A percentile compares a stretch with the other conserved stretches of the same genome.
phyloP scores from a whole-genome alignment of 2,797 vertebrate species.

The Halcyon leucocephala region DNA sequence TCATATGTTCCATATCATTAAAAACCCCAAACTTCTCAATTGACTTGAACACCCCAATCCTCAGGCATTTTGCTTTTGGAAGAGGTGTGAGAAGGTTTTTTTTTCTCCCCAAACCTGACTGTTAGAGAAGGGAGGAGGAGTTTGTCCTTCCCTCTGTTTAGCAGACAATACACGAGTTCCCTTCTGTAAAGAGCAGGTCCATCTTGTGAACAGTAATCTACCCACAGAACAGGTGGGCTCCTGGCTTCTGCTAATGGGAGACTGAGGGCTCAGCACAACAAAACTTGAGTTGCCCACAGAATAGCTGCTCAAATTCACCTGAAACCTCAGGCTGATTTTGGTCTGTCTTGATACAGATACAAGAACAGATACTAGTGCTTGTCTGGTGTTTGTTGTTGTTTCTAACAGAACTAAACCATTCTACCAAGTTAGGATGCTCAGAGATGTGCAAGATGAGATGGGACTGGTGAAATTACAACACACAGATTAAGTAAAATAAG shows the following conservation, averaged over 20 bases:
- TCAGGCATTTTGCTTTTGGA: not conserved
- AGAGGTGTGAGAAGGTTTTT: not conserved
- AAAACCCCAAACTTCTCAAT: fast-evolving
- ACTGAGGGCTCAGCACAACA: not conserved
- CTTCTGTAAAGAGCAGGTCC: not conserved
- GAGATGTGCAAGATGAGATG: not conserved
- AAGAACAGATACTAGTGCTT: not conserved
- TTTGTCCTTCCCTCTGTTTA: not conserved
- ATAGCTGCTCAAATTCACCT: not conserved
- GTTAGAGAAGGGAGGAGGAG: not conserved
- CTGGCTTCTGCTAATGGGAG: not conserved
- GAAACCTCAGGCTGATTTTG: not conserved
- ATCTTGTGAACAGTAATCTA: not conserved
- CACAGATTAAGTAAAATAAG: not conserved
- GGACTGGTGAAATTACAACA: not conserved
- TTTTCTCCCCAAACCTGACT: not conserved
- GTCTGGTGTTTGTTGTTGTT: not conserved
- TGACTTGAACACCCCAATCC: not conserved
- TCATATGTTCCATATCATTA: not conserved
- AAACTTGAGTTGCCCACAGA: not conserved
- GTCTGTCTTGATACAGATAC: not conserved
- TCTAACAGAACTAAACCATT: not conserved
- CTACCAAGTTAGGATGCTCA: not conserved
- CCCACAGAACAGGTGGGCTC: not conserved
- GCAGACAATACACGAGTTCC: not conserved